Evolutionary conservation across 2,113 vertebrate genomes (phyloP).

Genomic region (Oryctolagus cuniculus): mOryCun1.1 NC_091432.1:157348501-157349000

Average conservation of each 20-base stretch:
- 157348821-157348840: neutral
- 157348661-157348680: neutral
- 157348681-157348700: neutral
- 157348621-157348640: neutral
- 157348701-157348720: neutral
- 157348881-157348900: no score
- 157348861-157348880: neutral
- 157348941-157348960: no score
- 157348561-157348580: slow-evolving; percentile 7
- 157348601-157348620: neutral
- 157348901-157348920: no score
- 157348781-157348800: neutral
- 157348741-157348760: neutral
- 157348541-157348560: neutral
- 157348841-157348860: neutral
- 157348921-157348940: no score
- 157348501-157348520: neutral
- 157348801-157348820: neutral
- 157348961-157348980: no score
- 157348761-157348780: neutral
- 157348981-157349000: no score
- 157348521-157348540: neutral
- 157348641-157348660: neutral
- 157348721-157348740: neutral
- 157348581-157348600: neutral